Base-by-base conservation (phyloP, 2,888 invertebrate genomes). In the Caenorhabditis doughertyi region DNA sequence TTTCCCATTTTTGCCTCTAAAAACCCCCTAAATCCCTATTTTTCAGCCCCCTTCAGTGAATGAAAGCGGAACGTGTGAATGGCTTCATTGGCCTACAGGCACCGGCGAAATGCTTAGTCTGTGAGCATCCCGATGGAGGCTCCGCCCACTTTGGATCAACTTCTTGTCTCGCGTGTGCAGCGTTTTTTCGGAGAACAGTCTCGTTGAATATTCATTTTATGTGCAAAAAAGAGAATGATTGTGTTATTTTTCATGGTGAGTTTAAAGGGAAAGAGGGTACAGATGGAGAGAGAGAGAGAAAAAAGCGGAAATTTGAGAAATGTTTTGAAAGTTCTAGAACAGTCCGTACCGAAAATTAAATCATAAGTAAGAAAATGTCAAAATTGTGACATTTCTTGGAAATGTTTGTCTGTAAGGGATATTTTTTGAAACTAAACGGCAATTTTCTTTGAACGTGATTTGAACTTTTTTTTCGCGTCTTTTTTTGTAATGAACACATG, bases 151-250 rank as follows among this genome's bases (percentile, higher is more conserved):
- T 89, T 49, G 87, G 85, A 9, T 83, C 84, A 25, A 84, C 84
- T 3, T 85, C 86, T 7, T 89, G 89, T 71, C 81, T 89, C 8
- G 89, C 89, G 21, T 89, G 89, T 71, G 89, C 89, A 9, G 89
- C 89, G 18, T 89, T 89, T 51, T 89, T 89, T 72, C 80, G 88
- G 56, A 29, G 81, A 23, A 81, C 83, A 9, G 83, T 83, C 7
- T 81, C 88, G 35, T 49, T 88, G 47, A 86, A 88, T 60, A 87
- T 88, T 44, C 76, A 77, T 11, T 88, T 86, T 72, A 70, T 76
- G 29, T 88, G 88, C 67, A 88, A 87, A 51, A 83, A 84, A 72
- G 81, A 81, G 32, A 64, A 67, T 3, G 62, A 67, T 23, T 88
- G 88, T 44, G 58, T 72, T 11, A 85, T 88, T 53, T 86, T 81